A percentile compares a stretch with the other conserved stretches of the same genome.
Evolutionary conservation across 2,113 vertebrate species (phyloP).

Genomic region (Marcusenius ussheri): DNA sequence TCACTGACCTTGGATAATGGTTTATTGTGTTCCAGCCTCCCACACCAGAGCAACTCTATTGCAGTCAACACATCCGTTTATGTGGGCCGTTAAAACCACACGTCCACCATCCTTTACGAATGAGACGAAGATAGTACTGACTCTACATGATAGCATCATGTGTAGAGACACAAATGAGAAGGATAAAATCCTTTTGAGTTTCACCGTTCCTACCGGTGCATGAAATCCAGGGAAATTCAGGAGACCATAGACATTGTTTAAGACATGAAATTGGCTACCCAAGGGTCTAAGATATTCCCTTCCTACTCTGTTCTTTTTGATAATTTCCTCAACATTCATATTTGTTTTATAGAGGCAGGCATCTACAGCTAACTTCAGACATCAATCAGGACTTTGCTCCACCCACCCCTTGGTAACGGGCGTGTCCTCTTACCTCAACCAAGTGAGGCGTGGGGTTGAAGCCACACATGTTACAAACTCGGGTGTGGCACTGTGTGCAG

Average conservation of each 20-base stretch:
- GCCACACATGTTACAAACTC: slow-evolving; percentile 95
- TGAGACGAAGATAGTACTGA: not conserved
- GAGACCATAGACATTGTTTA: not conserved
- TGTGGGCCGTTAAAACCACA: not conserved
- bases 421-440: slow-evolving; percentile 77
- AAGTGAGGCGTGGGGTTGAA: slow-evolving; percentile 96
- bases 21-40: not conserved
- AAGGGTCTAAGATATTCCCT: not conserved
- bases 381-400: not conserved
- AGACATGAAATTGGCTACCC: not conserved
- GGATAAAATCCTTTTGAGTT: not conserved
- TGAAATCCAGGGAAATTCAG: not conserved
- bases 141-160: not conserved
- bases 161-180: not conserved
- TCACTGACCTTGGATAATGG: not conserved
- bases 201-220: not conserved
- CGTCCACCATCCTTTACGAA: not conserved
- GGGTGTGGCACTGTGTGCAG: slow-evolving; percentile 84
- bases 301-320: not conserved
- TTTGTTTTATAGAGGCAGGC: not conserved
- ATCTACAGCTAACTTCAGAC: not conserved
- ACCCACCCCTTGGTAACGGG: not conserved
- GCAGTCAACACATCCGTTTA: not conserved
- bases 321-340: not conserved
- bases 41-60: not conserved